These are phyloP conservation scores for Bradypodion ventrale DNA, from an alignment of 2,797 vertebrate genomes.

Conservation along the genomic window DNA sequence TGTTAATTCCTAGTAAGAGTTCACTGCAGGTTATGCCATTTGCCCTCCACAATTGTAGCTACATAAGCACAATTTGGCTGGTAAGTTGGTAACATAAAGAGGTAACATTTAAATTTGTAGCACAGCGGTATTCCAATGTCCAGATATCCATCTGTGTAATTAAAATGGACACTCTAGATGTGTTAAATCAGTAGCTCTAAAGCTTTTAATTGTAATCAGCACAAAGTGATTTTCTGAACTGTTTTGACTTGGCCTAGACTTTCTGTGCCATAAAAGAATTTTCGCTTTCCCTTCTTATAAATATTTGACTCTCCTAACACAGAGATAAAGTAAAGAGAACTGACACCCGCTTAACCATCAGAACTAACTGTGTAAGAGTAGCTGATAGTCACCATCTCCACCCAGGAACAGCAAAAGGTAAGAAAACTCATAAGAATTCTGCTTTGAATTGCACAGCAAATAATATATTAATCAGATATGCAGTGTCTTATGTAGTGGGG, in stretches of 20 bases:
- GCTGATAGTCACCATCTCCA: slow-evolving; percentile 73
- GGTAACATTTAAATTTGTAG: too few relatives aligned
- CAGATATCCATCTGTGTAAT: too few relatives aligned
- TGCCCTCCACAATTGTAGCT: too few relatives aligned
- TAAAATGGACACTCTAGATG: not conserved
- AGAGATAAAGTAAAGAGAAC: slow-evolving; percentile 80
- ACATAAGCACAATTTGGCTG: too few relatives aligned
- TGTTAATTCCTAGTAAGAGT: too few relatives aligned
- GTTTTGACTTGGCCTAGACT: not conserved
- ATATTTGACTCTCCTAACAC: slow-evolving; percentile 46
- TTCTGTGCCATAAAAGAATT: not conserved
- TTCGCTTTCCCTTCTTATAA: slow-evolving; percentile 28
- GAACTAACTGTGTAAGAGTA: slow-evolving; percentile 77
- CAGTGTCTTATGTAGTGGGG: not conserved
- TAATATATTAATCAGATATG: not conserved
- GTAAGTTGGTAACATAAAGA: too few relatives aligned
- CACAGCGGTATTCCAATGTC: too few relatives aligned
- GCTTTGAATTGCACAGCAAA: not conserved
- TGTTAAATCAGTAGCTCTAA: not conserved
- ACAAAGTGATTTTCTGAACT: not conserved
- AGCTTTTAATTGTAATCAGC: not conserved
- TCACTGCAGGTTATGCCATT: too few relatives aligned
- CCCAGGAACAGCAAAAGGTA: slow-evolving; percentile 77
- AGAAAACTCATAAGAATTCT: slow-evolving; percentile 24
- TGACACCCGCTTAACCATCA: slow-evolving; percentile 69